Conservation (phyloP, 1,140 invertebrate genomes). For the Araneus ventricosus region DNA sequence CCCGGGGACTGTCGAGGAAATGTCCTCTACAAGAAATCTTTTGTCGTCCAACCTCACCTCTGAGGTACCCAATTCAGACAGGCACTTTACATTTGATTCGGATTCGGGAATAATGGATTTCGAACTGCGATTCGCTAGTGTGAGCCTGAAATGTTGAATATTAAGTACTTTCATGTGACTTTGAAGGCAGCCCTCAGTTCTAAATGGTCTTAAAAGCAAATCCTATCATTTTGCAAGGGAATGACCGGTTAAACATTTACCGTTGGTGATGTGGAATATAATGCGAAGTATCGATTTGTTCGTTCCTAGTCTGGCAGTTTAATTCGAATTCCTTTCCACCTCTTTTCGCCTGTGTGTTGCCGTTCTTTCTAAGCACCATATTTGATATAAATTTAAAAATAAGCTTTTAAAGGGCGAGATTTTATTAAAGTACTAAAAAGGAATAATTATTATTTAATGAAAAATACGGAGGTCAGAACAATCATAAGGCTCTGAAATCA, state of each 20-base stretch:
- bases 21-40: constrained; percentile 30
- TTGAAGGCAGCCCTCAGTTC: neutral
- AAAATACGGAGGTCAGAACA: too few species aligned
- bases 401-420: too few species aligned
- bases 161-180: neutral
- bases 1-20: neutral
- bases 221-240: neutral
- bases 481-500: too few species aligned
- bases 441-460: too few species aligned
- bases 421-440: too few species aligned
- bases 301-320: neutral
- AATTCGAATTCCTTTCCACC: neutral
- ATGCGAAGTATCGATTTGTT: neutral
- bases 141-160: neutral
- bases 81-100: constrained; percentile 41
- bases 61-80: neutral
- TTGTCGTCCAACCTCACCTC: constrained; percentile 3
- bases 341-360: neutral
- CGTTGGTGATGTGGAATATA: neutral
- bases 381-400: too few species aligned
- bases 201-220: constrained; percentile 29
- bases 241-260: neutral
- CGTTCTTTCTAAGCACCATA: too few species aligned
- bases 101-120: constrained; percentile 8
- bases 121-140: neutral